These are phyloP conservation scores for Clavelina lepadiformis DNA, from an alignment of 23 tunicate species.

Conservation along the genomic window DNA sequence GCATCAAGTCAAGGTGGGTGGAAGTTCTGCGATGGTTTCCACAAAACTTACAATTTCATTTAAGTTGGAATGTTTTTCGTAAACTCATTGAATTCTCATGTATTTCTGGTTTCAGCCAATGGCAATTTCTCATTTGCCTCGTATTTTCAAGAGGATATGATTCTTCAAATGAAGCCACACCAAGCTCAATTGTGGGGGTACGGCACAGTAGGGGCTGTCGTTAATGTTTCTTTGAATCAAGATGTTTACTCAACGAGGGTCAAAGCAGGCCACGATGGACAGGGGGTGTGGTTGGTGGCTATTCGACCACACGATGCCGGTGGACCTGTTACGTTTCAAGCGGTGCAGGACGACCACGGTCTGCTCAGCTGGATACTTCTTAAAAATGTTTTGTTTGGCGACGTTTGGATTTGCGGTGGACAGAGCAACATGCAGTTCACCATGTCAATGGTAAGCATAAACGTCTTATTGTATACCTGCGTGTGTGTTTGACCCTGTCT, in stretches of 20 bases:
- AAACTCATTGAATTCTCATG: too few species aligned
- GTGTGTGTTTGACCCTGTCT: too few species aligned
- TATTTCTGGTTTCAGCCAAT: too few species aligned
- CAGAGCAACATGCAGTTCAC: constrained; percentile 92
- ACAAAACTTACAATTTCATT: too few species aligned
- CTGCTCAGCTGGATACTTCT: constrained; percentile 61
- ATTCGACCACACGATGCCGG: constrained; percentile 65
- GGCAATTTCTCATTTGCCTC: constrained; percentile 71
- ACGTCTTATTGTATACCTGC: too few species aligned
- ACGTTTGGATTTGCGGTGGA: constrained; percentile 82
- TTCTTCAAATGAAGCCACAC: constrained; percentile 71
- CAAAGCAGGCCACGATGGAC: constrained; percentile 29
- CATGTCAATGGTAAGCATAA: constrained; percentile 60
- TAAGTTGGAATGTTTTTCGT: too few species aligned
- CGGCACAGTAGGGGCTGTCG: constrained; percentile 73
- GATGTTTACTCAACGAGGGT: constrained; percentile 82
- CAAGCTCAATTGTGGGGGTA: constrained; percentile 77
- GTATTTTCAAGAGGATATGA: constrained; percentile 77
- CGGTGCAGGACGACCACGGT: constrained; percentile 75
- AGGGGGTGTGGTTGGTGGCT: constrained; percentile 63
- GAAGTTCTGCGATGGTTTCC: too few species aligned
- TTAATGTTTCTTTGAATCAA: constrained; percentile 65
- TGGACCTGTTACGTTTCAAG: constrained; percentile 51
- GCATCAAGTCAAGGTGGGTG: too few species aligned
- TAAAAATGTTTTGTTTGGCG: constrained; percentile 81